These are phyloP conservation scores for Epicauta chinensis DNA, from an alignment of 1,140 invertebrate species.

Conservation along the genomic window DNA sequence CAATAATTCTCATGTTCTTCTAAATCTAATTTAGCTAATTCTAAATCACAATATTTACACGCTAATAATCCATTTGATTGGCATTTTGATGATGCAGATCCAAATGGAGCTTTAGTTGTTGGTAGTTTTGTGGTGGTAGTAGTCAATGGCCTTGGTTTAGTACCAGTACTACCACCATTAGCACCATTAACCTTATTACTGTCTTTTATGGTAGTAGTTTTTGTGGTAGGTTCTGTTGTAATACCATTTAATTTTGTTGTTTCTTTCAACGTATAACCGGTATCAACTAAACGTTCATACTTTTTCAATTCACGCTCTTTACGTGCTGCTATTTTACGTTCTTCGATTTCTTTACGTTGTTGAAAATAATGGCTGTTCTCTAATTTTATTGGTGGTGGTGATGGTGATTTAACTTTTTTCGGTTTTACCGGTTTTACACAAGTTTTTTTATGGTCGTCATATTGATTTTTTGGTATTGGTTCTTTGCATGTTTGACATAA, in stretches of 20 bases:
- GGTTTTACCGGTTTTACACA: slow-evolving; percentile 17
- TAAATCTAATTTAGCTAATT: slow-evolving; percentile 51
- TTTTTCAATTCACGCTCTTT: slow-evolving; percentile 26
- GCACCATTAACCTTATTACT: no score
- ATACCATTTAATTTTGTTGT: not conserved
- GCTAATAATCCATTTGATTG: slow-evolving; percentile 33
- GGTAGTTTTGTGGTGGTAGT: not conserved
- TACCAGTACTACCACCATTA: no score
- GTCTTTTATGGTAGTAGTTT: no score
- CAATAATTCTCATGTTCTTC: slow-evolving; percentile 58
- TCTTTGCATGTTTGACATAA: slow-evolving; percentile 39
- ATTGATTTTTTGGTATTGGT: slow-evolving; percentile 35
- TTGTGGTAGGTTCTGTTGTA: no score
- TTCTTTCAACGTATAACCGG: slow-evolving; percentile 23
- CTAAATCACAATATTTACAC: slow-evolving; percentile 57
- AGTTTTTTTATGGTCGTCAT: slow-evolving; percentile 32
- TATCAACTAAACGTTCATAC: slow-evolving; percentile 27
- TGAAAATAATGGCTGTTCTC: slow-evolving; percentile 32
- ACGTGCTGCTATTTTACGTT: slow-evolving; percentile 23
- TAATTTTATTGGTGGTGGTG: slow-evolving; percentile 22
- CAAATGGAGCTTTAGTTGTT: not conserved
- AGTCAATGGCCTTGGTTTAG: no score
- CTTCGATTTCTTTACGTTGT: slow-evolving; percentile 27
- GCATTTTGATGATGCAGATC: not conserved
- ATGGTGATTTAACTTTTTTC: slow-evolving; percentile 6